Base-by-base conservation (phyloP, 2,888 invertebrate species). In the Pterostichus madidus region DNA sequence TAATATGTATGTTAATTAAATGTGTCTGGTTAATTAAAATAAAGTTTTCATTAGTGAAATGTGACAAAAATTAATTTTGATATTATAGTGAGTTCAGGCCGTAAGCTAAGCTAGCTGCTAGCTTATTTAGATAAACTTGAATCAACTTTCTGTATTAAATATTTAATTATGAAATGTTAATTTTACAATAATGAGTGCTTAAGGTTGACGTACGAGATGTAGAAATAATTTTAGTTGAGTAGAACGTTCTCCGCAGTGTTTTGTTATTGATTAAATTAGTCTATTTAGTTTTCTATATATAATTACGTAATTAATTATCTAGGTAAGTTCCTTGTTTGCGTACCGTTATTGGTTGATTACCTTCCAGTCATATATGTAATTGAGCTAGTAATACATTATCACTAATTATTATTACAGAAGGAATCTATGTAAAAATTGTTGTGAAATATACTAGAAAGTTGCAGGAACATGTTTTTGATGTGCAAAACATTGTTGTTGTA, bases 1-100 rank as follows among this genome's bases (percentile, higher is more conserved):
- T 79, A 78, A 79, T 79, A 79, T 79, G 61, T 79, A 79, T 79
- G 79, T 79, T 79, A 79, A 79, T 79, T 52, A 79, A 79, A 79
- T 79, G 68, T 68, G 79, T 79, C 32, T 64, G 35, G 46, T 79
- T 79, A 79, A 79, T 79, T 79, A 79, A 68, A 79, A 64, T 79
- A 79, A 61, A 78, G 61, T 78, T 61, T 78, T 78, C 78, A 79
- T 79, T 79, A 79, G 32, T 64, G 52, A 49, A 79, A 79, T 78
- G 56, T 59, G 59, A 61, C 61, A 78, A 78, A 59, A 59, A 44
- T 78, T 13, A 56, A 53, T 77, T 77, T 56, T 77, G 53, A 35
- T 76, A 56, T 77, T 77, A 35, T 73, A 64, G 64, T 35, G 35
- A 64, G n/a, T 49, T n/a, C 49, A 39, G 39, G 39, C 39, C 1